Evolutionary conservation across 2,797 vertebrate genomes (phyloP).

Genomic region (Acrossocheilus wenchowensis): DNA sequence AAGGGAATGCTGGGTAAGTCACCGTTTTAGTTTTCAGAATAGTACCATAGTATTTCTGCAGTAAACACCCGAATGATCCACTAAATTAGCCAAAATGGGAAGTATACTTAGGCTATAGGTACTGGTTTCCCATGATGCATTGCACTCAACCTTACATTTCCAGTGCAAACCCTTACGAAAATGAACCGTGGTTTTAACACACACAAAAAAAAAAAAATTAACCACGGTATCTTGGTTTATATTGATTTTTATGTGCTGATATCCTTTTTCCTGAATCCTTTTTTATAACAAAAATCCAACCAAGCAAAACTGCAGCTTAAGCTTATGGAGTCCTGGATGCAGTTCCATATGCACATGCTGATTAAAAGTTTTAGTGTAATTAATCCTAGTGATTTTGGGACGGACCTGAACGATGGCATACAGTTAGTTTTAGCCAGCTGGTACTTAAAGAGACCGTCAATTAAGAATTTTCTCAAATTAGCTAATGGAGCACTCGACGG

Average conservation of each 20-base stretch:
- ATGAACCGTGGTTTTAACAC: neutral
- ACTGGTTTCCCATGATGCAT: neutral
- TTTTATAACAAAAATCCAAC: conserved; percentile 4
- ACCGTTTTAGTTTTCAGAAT: neutral
- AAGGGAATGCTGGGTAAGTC: conserved; percentile 97
- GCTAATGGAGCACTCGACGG: conserved; percentile 63
- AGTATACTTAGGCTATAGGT: neutral
- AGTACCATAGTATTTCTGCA: neutral
- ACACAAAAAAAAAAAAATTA: neutral
- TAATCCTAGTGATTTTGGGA: conserved; percentile 33
- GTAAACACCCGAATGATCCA: neutral
- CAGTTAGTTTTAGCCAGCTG: conserved; percentile 40
- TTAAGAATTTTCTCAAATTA: conserved; percentile 67
- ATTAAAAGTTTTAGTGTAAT: neutral
- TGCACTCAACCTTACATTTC: neutral
- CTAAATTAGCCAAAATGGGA: neutral
- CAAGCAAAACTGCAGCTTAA: neutral
- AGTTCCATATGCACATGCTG: neutral
- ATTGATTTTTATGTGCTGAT: neutral
- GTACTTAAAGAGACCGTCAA: conserved; percentile 54
- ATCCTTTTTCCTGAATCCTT: neutral
- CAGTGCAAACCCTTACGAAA: neutral
- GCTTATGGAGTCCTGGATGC: neutral
- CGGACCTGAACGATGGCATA: conserved; percentile 7
- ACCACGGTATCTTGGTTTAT: neutral